These are phyloP conservation scores for Tribolium madens DNA, from an alignment of 1,140 invertebrate species.

Conservation along the genomic window DNA sequence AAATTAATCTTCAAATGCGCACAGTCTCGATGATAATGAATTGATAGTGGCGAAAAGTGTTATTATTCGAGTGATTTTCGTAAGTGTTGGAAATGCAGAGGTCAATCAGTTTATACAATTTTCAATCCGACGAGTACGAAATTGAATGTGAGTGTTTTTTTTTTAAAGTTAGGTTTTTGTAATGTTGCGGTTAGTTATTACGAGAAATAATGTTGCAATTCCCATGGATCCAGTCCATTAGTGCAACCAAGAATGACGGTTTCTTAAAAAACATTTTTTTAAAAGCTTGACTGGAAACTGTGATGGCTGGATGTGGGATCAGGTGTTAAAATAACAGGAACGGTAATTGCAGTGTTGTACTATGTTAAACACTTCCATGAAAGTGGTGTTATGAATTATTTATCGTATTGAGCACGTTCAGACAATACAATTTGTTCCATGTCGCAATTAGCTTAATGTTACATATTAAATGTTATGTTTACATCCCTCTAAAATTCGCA, in stretches of 20 bases:
- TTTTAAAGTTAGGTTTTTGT: not conserved
- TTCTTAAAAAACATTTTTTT: not conserved
- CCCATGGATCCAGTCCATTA: slow-evolving; percentile 5
- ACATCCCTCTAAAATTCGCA: not conserved
- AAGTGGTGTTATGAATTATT: slow-evolving; percentile 34
- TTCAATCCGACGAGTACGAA: not conserved
- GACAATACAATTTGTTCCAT: slow-evolving; percentile 26
- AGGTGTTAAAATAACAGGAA: slow-evolving; percentile 29
- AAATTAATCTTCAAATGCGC: slow-evolving; percentile 7
- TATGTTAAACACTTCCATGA: slow-evolving; percentile 16
- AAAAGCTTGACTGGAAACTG: no score
- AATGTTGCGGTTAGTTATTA: slow-evolving; percentile 6
- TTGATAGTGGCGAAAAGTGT: not conserved
- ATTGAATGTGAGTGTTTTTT: not conserved
- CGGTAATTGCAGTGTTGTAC: slow-evolving; percentile 9
- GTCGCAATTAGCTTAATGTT: slow-evolving; percentile 6
- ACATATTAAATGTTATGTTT: slow-evolving; percentile 1
- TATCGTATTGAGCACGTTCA: slow-evolving; percentile 16
- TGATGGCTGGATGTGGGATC: slow-evolving; percentile 3
- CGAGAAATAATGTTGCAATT: slow-evolving; percentile 7
- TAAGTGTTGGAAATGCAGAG: not conserved
- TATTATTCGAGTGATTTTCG: slow-evolving; percentile 9
- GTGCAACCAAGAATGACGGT: slow-evolving; percentile 11
- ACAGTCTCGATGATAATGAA: not conserved
- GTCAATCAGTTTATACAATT: slow-evolving; percentile 18